Evolutionary conservation across 2,888 invertebrate genomes (phyloP).

Genomic region (Ormyrus rosae): DNA sequence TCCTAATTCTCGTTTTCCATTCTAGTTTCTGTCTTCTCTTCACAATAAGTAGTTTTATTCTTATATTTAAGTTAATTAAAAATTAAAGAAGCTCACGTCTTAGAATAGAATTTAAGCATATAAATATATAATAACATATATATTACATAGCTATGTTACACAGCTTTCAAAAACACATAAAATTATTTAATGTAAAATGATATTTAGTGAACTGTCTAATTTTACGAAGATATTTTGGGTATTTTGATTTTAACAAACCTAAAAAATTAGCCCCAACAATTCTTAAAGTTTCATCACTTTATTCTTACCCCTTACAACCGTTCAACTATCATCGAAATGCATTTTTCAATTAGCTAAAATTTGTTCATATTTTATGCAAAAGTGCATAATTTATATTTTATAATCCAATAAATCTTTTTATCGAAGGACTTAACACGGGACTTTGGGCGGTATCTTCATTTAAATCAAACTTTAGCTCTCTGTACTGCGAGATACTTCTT

Average conservation of each 20-base stretch:
- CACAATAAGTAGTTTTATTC: neutral
- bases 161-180: too few species aligned
- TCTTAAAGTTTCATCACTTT: neutral
- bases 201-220: too few species aligned
- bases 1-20: constrained; percentile 1
- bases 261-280: too few species aligned
- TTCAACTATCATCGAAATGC: neutral
- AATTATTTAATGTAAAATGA: too few species aligned
- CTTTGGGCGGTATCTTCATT: constrained; percentile 37
- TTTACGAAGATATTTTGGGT: constrained; percentile 22
- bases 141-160: too few species aligned
- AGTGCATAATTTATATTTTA: neutral
- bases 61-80: too few species aligned
- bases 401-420: constrained; percentile 21
- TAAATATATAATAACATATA: too few species aligned
- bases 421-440: constrained; percentile 11
- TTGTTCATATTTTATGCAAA: constrained; percentile 26
- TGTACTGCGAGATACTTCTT: neutral
- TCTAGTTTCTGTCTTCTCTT: constrained; percentile 14
- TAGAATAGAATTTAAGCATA: too few species aligned
- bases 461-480: neutral
- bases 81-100: too few species aligned
- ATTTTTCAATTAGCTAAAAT: constrained; percentile 22
- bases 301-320: neutral
- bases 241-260: too few species aligned